These are phyloP conservation scores for Platyscapa corneri DNA, from an alignment of 1,140 invertebrate species.

Conservation along the genomic window DNA sequence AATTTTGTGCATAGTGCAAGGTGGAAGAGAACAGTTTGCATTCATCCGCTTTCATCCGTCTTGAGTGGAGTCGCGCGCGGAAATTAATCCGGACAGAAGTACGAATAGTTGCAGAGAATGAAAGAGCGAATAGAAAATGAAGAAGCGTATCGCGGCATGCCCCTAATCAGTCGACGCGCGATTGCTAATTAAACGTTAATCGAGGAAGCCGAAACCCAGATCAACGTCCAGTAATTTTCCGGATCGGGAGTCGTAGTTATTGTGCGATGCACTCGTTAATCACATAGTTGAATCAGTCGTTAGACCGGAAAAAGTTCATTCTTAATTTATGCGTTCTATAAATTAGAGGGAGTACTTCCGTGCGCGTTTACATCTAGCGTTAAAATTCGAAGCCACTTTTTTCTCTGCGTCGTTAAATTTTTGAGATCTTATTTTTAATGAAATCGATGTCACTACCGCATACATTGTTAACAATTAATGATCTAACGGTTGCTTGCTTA, in stretches of 20 bases:
- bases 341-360: neutral
- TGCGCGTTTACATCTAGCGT: neutral
- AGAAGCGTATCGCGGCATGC: conserved; percentile 15
- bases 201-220: neutral
- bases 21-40: conserved; percentile 30
- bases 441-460: neutral
- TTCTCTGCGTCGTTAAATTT: neutral
- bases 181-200: conserved; percentile 43
- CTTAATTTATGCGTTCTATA: neutral
- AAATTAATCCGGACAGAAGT: neutral
- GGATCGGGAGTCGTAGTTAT: conserved; percentile 16
- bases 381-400: neutral
- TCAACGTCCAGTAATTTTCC: conserved; percentile 35
- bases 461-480: neutral
- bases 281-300: neutral
- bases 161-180: conserved; percentile 2
- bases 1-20: conserved; percentile 27
- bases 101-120: neutral
- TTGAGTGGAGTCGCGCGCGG: neutral
- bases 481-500: too few relatives aligned
- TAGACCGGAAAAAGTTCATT: neutral
- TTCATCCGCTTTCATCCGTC: neutral
- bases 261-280: conserved; percentile 1
- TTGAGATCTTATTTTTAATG: neutral
- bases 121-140: neutral